These are phyloP conservation scores for Coremacera marginata DNA, from an alignment of 2,888 invertebrate genomes.

Conservation along the genomic window DNA sequence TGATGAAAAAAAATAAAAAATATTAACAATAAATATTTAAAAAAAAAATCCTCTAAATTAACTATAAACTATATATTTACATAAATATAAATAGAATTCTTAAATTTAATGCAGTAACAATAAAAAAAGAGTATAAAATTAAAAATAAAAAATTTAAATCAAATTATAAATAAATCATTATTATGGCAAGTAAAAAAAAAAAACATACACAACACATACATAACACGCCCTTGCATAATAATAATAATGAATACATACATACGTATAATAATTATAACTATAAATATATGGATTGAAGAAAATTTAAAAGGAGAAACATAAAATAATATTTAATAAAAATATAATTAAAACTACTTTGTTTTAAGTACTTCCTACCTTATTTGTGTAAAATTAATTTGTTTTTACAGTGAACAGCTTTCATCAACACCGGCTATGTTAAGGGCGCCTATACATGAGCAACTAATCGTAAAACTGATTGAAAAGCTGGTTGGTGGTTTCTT, in stretches of 20 bases:
- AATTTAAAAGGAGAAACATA: conserved; percentile 39
- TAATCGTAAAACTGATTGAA: too few relatives aligned
- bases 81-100: conserved; percentile 42
- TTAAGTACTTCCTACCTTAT: too few relatives aligned
- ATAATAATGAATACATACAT: conserved; percentile 25
- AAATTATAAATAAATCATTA: conserved; percentile 20
- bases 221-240: conserved; percentile 23
- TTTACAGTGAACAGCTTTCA: neutral
- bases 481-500: too few relatives aligned
- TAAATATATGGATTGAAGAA: conserved; percentile 12
- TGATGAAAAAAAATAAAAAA: conserved; percentile 36
- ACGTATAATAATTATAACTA: conserved; percentile 22
- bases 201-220: conserved; percentile 1
- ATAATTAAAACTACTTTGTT: conserved; percentile 1
- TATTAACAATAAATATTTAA: conserved; percentile 25
- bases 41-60: conserved; percentile 30
- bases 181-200: conserved; percentile 24
- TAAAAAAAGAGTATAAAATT: conserved; percentile 44
- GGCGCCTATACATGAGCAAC: too few relatives aligned
- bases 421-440: too few relatives aligned
- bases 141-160: neutral
- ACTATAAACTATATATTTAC: conserved; percentile 48
- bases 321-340: conserved; percentile 36
- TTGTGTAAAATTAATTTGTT: too few relatives aligned
- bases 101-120: conserved; percentile 48